Evolutionary conservation across 2,113 vertebrate species (phyloP), one percentile per base, ranked within the genome.

Genomic region (Melanerpes aurifrons): DNA sequence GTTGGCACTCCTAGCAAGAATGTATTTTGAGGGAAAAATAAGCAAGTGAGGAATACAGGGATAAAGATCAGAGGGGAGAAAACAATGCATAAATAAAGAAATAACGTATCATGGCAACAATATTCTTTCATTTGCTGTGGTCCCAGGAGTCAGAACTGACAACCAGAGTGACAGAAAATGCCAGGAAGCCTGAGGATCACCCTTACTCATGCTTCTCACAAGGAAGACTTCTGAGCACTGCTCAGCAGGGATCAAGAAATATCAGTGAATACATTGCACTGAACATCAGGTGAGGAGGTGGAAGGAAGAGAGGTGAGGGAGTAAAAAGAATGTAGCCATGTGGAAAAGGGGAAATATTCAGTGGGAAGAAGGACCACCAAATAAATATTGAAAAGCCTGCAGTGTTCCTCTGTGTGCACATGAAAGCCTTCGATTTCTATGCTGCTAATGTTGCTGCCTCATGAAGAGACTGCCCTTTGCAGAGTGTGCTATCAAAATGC

Each of bases 61-160:
- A 62, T 73, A 84, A 92, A 63, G 50, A 63, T 16, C 47, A 70
- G 43, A 87, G 64, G 14, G 35, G 18, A 91, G n/a, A 78, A 94
- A 78, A 87, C 64, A 86, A 75, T 32, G 6, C 4, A 45, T 50
- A 66, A 87, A 50, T 74, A 69, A 77, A 93, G 17, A 87, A 93
- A 82, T 48, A 0, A 62, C 28, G 6, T 73, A 37, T 78, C 11
- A 54, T 10, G 4, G 29, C 18, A 70, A 35, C 6, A 5, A 22
- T 17, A 82, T 58, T 83, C 7, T 68, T 89, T 76, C 18, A 40
- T 76, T 84, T 10, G 3, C 17, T 5, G 1, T 53, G 47, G 91
- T 76, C 22, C 26, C 29, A 86, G 50, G 25, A 90, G 31, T 73
- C 40, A 76, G 63, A 78, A 76, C 20, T n/a, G 32, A 75, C 45